Percentiles rank a stretch among this genome's conserved stretches.
phyloP scores from a whole-genome alignment of 1,140 invertebrate genomes.

The Diuraphis noxia region DNA sequence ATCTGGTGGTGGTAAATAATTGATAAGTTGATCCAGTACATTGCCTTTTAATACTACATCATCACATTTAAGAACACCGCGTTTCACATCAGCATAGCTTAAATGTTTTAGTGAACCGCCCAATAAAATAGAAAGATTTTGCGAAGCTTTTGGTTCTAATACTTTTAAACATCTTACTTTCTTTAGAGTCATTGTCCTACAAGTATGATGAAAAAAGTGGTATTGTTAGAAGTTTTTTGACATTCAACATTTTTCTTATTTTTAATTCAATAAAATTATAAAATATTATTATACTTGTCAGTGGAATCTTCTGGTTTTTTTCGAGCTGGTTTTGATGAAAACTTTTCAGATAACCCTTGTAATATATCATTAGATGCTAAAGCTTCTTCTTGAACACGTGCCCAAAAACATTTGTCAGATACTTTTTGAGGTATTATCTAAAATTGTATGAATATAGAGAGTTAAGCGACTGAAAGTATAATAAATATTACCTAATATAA shows the following conservation, averaged over 20 bases:
- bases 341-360: constrained; percentile 77
- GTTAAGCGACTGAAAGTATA: background rate
- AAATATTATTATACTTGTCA: constrained; percentile 29
- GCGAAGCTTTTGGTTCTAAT: constrained; percentile 87
- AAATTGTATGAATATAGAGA: background rate
- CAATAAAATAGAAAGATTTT: constrained; percentile 92
- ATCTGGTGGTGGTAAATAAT: constrained; percentile 88
- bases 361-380: constrained; percentile 85
- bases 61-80: constrained; percentile 83
- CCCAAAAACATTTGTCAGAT: constrained; percentile 95
- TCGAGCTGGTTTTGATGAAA: constrained; percentile 81
- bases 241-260: background rate
- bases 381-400: constrained; percentile 87
- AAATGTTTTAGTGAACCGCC: constrained; percentile 88
- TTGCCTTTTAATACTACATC: constrained; percentile 79
- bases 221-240: background rate
- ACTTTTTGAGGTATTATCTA: constrained; percentile 83
- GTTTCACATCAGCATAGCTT: constrained; percentile 81
- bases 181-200: constrained; percentile 70
- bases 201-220: background rate
- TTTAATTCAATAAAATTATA: background rate
- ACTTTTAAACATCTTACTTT: constrained; percentile 91
- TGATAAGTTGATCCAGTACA: constrained; percentile 80
- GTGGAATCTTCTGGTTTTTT: constrained; percentile 72
- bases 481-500: background rate